Evolutionary conservation across 2,888 invertebrate genomes (phyloP).

Genomic region (Lordiphosa fenestrarum): DNA sequence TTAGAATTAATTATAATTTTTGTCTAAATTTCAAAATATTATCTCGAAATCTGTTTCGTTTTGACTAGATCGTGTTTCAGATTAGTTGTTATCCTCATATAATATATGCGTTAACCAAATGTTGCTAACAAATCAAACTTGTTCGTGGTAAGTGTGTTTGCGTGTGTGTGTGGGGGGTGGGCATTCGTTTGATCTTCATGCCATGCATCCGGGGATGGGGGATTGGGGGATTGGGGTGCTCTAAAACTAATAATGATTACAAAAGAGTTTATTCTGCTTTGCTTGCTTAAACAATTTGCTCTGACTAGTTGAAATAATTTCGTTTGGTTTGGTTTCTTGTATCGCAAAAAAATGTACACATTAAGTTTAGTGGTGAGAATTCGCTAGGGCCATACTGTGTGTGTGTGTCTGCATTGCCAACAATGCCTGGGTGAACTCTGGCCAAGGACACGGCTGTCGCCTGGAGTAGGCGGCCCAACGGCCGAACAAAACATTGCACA

Average conservation of each 20-base stretch:
- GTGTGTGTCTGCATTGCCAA: slow-evolving; percentile 30
- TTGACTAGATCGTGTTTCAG: slow-evolving; percentile 61
- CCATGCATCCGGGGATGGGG: slow-evolving; percentile 45
- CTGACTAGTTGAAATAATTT: slow-evolving; percentile 57
- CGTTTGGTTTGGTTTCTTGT: slow-evolving; percentile 29
- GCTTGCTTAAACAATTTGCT: slow-evolving; percentile 47
- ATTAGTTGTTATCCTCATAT: slow-evolving; percentile 22
- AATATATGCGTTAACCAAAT: slow-evolving; percentile 29
- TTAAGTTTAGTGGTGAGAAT: slow-evolving; percentile 34
- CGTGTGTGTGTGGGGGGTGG: slow-evolving; percentile 9
- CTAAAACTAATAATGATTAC: slow-evolving; percentile 50
- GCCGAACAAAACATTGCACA: slow-evolving; percentile 11
- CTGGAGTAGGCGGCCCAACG: slow-evolving; percentile 33
- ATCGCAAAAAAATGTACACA: slow-evolving; percentile 67
- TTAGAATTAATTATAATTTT: slow-evolving; percentile 58
- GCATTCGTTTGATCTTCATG: slow-evolving; percentile 41
- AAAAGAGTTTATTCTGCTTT: slow-evolving; percentile 40
- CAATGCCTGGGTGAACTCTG: slow-evolving; percentile 15
- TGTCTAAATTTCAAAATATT: slow-evolving; percentile 69
- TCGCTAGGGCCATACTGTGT: slow-evolving; percentile 37
- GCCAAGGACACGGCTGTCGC: not conserved
- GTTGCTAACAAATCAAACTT: slow-evolving; percentile 37
- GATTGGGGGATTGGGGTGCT: slow-evolving; percentile 24
- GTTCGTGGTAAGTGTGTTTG: not conserved
- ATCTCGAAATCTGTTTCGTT: slow-evolving; percentile 54